Evolutionary conservation across 2,888 invertebrate genomes (phyloP).

Genomic region (Ectemnius lituratus): DNA sequence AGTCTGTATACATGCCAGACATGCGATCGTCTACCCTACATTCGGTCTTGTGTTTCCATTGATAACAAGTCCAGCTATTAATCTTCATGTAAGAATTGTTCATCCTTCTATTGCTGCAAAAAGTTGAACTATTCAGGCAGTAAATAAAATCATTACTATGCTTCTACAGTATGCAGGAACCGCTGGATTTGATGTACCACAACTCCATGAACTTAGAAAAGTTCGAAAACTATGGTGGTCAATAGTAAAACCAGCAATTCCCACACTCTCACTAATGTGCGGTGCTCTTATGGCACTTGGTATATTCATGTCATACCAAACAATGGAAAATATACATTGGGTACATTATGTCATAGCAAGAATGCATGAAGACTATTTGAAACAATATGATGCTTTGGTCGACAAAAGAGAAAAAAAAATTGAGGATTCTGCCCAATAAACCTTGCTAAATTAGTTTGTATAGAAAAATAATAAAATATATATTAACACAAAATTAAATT

Average conservation of each 20-base stretch:
- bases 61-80: conserved; percentile 81
- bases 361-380: not conserved
- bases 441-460: too few relatives aligned
- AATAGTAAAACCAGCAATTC: conserved; percentile 8
- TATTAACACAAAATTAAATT: too few relatives aligned
- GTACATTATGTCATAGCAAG: not conserved
- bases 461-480: too few relatives aligned
- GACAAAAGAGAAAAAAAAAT: conserved; percentile 53
- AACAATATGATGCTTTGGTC: not conserved
- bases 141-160: too few relatives aligned
- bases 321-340: not conserved
- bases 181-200: conserved; percentile 25
- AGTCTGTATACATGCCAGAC: conserved; percentile 82
- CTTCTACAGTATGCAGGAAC: conserved; percentile 17
- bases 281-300: not conserved
- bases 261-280: not conserved
- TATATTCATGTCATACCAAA: not conserved
- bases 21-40: conserved; percentile 80
- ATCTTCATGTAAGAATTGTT: conserved; percentile 80
- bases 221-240: conserved; percentile 14
- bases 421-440: too few relatives aligned
- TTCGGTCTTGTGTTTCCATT: conserved; percentile 82
- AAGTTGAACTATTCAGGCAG: conserved; percentile 81
- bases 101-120: conserved; percentile 81
- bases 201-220: not conserved